phyloP scores from a whole-genome alignment of 2,797 vertebrate genomes.

The Brachyalestes nurse region DNA sequence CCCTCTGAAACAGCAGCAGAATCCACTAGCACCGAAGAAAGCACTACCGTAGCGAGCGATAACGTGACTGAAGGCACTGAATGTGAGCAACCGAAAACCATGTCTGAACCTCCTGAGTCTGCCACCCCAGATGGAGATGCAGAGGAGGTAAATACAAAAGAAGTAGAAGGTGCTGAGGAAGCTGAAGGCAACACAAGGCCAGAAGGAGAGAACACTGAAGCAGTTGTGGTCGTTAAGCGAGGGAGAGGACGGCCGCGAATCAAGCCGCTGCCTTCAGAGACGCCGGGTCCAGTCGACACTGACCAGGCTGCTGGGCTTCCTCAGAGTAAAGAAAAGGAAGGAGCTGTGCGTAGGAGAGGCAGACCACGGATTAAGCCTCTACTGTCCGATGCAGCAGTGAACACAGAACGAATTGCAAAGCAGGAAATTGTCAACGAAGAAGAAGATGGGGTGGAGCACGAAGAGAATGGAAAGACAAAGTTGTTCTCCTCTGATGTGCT shows the following conservation, averaged over 20 bases:
- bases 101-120: slow-evolving; percentile 1
- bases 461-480: slow-evolving; percentile 17
- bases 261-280: slow-evolving; percentile 30
- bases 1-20: slow-evolving; percentile 32
- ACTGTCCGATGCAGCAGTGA: slow-evolving; percentile 19
- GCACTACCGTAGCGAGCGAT: slow-evolving; percentile 14
- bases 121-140: slow-evolving; percentile 1
- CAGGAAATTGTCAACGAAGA: slow-evolving; percentile 49
- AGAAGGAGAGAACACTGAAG: slow-evolving; percentile 38
- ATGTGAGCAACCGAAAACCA: background rate
- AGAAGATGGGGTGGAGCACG: slow-evolving; percentile 45
- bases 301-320: background rate
- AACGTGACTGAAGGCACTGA: background rate
- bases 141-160: slow-evolving; percentile 2
- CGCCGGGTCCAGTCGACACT: background rate
- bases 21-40: slow-evolving; percentile 29
- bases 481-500: background rate
- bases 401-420: slow-evolving; percentile 26
- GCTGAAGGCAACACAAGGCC: background rate
- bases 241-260: slow-evolving; percentile 54
- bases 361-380: slow-evolving; percentile 49
- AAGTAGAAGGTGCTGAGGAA: slow-evolving; percentile 19
- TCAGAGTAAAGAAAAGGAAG: slow-evolving; percentile 32
- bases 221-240: slow-evolving; percentile 34
- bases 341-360: slow-evolving; percentile 47